Percentiles rank a stretch among this genome's conserved stretches.
phyloP scores from a whole-genome alignment of 1,140 invertebrate genomes.

The Aphelinus atriplicis region DNA sequence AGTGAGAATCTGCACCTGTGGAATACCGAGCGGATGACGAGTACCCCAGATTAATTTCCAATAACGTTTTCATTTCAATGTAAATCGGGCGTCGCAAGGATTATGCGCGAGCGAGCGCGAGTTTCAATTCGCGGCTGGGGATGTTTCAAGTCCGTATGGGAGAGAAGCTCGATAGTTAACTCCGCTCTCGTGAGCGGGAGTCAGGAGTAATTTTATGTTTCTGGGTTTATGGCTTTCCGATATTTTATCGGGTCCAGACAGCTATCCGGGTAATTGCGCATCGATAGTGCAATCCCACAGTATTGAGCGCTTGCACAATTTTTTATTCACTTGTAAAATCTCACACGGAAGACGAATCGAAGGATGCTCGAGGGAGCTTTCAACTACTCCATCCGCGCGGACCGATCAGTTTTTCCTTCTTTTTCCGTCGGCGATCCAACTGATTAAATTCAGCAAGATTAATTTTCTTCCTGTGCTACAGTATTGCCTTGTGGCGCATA shows the following conservation, averaged over 20 bases:
- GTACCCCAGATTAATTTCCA: constrained; percentile 21
- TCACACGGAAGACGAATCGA: no score
- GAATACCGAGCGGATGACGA: neutral
- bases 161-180: neutral
- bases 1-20: neutral
- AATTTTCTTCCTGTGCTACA: no score
- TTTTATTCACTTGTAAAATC: constrained; percentile 13
- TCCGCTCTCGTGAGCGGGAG: neutral
- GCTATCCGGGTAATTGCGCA: no score
- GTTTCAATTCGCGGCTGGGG: constrained; percentile 16
- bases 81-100: constrained; percentile 28
- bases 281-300: constrained; percentile 1
- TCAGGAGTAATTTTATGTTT: constrained; percentile 31
- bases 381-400: no score
- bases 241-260: constrained; percentile 14
- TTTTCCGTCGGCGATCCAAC: no score
- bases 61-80: constrained; percentile 28
- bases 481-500: no score
- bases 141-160: neutral
- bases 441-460: no score
- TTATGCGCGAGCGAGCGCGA: neutral
- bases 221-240: constrained; percentile 44
- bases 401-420: no score
- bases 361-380: no score
- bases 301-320: constrained; percentile 22